Evolutionary conservation across 2,888 invertebrate genomes (phyloP).

Genomic region (Ornithoptera alexandrae): DNA sequence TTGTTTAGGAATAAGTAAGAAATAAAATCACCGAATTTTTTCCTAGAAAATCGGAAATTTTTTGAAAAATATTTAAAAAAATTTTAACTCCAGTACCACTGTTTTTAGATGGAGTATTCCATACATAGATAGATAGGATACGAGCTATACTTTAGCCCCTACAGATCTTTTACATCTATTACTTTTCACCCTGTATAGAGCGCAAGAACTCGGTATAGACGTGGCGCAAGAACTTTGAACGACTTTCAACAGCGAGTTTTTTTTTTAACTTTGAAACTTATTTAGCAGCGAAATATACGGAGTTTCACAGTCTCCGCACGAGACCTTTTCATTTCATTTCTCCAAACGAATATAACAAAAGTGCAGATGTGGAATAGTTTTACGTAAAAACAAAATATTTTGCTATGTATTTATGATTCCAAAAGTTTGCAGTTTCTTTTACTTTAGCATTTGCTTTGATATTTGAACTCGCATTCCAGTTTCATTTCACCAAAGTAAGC

Average conservation of each 20-base stretch:
- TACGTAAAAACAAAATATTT: not conserved
- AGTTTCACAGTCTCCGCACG: slow-evolving; percentile 2
- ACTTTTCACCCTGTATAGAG: slow-evolving; percentile 38
- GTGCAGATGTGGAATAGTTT: not conserved
- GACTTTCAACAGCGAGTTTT: slow-evolving; percentile 17
- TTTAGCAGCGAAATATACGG: slow-evolving; percentile 16
- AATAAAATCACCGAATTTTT: too few relatives aligned
- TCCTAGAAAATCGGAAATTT: too few relatives aligned
- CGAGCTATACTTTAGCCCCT: too few relatives aligned
- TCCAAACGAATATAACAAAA: slow-evolving; percentile 6
- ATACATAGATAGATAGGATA: too few relatives aligned
- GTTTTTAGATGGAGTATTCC: too few relatives aligned
- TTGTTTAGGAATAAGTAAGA: too few relatives aligned
- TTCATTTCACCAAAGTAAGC: too few relatives aligned
- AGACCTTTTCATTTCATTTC: slow-evolving; percentile 11
- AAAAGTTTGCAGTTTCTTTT: not conserved
- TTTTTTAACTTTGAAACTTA: slow-evolving; percentile 28
- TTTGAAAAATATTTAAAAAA: too few relatives aligned
- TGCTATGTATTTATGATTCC: not conserved
- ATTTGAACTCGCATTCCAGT: not conserved
- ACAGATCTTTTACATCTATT: too few relatives aligned
- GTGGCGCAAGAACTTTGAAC: slow-evolving; percentile 37
- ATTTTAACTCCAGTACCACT: too few relatives aligned
- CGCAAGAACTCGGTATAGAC: slow-evolving; percentile 38
- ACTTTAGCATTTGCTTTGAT: not conserved